Evolutionary conservation across 2,113 vertebrate species (phyloP), one percentile per base, ranked within the genome.

Genomic region (Gallinago media): DNA sequence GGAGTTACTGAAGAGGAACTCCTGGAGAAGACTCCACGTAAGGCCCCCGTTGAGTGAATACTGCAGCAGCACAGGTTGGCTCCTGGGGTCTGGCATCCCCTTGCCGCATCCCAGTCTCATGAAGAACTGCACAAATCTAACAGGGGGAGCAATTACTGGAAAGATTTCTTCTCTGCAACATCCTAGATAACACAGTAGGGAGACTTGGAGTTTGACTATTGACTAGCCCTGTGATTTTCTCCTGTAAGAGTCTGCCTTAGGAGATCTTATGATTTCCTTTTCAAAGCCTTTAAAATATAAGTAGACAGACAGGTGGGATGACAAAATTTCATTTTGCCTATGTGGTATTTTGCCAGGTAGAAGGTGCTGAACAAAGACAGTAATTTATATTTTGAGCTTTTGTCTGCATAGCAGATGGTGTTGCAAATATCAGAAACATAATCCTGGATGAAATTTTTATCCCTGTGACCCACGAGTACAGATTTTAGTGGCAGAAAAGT

Each of bases 121-220:
- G 98, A 99, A 99, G 98, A 99, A 99, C 98, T 99, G 99, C 79
- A 99, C 99, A 97, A 99, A 99, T 96, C 99, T 99, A 93, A 91
- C 91, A 96, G 3, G 6, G 58, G 65, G 55, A 97, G 77, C 49
- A 84, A 56, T 92, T 82, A 94, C 40, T 87, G 76, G 38, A 92
- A 81, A 34, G 55, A 49, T 91, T 46, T 88, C 19, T 88, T 92
- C 74, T 72, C 62, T 49, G 66, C 61, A 89, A 31, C 92, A 81
- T 61, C 18, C 34, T 31, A 67, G 13, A 61, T 29, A 67, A n/a
- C 0, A 2, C 92, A 11, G 44, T 47, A 49, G 52, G 61, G 50
- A 62, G 32, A 47, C 36, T 21, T 76, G 20, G 73, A 42, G 6
- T 46, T 82, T 67, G 12, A 22, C 27, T 76, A 1, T 38, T 92